Conservation (phyloP, 2,113 vertebrate species). For the Thomomys bottae region DNA sequence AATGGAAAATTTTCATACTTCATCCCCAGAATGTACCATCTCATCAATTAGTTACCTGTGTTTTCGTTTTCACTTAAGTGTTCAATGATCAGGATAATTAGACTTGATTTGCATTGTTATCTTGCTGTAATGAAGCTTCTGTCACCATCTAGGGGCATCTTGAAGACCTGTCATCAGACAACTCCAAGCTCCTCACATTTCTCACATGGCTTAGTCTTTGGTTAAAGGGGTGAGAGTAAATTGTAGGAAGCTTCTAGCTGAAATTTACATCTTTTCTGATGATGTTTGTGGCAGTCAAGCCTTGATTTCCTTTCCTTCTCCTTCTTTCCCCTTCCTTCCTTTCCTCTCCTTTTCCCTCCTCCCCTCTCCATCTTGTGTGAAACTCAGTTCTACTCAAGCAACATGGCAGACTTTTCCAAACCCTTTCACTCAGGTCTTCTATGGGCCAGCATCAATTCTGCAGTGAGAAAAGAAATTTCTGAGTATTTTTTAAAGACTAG, state of each 20-base stretch:
- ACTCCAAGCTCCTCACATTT: conserved; percentile 83
- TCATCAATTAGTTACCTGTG: conserved; percentile 91
- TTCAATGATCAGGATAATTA: conserved; percentile 93
- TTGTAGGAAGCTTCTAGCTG: conserved; percentile 60
- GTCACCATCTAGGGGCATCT: conserved; percentile 83
- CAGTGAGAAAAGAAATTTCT: background rate
- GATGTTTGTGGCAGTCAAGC: conserved; percentile 43
- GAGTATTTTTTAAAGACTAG: background rate
- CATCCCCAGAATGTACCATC: conserved; percentile 83
- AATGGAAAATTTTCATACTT: conserved; percentile 77
- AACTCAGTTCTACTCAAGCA: background rate
- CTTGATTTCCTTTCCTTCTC: too few species aligned
- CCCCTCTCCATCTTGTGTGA: background rate
- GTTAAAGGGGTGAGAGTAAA: conserved; percentile 69
- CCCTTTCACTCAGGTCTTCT: background rate
- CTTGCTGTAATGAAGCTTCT: conserved; percentile 87
- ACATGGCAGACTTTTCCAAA: background rate
- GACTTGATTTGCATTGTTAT: conserved; percentile 91
- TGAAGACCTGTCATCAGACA: conserved; percentile 83
- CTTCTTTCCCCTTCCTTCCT: too few species aligned
- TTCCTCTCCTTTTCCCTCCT: too few species aligned
- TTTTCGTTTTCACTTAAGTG: conserved; percentile 92
- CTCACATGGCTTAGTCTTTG: conserved; percentile 74
- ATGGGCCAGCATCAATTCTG: background rate
- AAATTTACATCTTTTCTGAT: conserved; percentile 65